These are phyloP conservation scores for Pinctada fucata DNA, from an alignment of 2,888 invertebrate genomes.

Conservation along the genomic window DNA sequence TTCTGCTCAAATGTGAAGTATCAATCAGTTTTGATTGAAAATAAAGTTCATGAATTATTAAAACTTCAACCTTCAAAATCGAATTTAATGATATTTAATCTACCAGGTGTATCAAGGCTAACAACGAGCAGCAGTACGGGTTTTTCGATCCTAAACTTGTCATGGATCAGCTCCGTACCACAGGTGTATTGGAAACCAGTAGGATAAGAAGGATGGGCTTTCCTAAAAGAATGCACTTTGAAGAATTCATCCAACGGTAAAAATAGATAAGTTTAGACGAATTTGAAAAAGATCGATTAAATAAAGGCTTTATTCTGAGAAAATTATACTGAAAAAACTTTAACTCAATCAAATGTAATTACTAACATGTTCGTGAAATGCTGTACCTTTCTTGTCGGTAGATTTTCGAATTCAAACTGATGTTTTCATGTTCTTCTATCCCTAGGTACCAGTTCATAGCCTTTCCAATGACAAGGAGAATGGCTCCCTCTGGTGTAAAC, in stretches of 20 bases:
- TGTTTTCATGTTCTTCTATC: not conserved
- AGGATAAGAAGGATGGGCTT: constrained; percentile 72
- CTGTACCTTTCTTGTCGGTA: too few species aligned
- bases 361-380: too few species aligned
- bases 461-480: constrained; percentile 40
- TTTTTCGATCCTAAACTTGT: constrained; percentile 65
- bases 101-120: constrained; percentile 69
- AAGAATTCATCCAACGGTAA: constrained; percentile 67
- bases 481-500: constrained; percentile 35
- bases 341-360: too few species aligned
- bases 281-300: too few species aligned
- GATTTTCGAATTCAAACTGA: too few species aligned
- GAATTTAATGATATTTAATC: too few species aligned
- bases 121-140: constrained; percentile 55
- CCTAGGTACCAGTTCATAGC: constrained; percentile 54
- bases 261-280: not conserved
- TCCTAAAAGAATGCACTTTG: constrained; percentile 64
- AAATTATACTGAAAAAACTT: too few species aligned
- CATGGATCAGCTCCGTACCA: constrained; percentile 67
- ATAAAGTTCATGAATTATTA: too few species aligned
- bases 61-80: too few species aligned
- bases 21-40: too few species aligned
- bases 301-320: too few species aligned
- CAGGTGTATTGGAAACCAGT: constrained; percentile 74
- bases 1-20: too few species aligned